A percentile compares a stretch with the other conserved stretches of the same genome.
phyloP scores from a whole-genome alignment of 2,888 invertebrate genomes.

The Eristalis pertinax region DNA sequence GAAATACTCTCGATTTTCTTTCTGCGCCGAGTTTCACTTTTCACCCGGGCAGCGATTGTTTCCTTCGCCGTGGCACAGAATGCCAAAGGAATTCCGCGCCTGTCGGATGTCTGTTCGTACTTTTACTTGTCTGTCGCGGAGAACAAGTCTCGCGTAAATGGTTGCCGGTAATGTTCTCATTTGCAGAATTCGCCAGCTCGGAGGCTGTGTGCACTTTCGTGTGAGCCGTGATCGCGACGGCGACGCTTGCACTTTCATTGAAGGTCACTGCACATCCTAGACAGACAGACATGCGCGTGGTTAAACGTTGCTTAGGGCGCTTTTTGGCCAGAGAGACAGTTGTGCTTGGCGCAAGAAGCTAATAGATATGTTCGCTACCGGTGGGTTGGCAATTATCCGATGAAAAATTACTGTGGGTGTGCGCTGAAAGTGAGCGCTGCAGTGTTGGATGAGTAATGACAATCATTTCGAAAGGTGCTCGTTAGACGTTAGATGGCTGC shows the following conservation, averaged over 20 bases:
- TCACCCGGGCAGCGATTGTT: slow-evolving; percentile 10
- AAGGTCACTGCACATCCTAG: slow-evolving; percentile 57
- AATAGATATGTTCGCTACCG: slow-evolving; percentile 53
- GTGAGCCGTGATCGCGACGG: background rate
- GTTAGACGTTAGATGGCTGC: background rate
- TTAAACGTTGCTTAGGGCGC: slow-evolving; percentile 13
- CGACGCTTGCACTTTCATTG: slow-evolving; percentile 63
- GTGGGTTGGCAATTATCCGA: slow-evolving; percentile 38
- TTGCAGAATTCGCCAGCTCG: slow-evolving; percentile 8
- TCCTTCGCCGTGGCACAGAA: slow-evolving; percentile 42
- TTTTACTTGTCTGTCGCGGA: slow-evolving; percentile 52
- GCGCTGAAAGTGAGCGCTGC: slow-evolving; percentile 33
- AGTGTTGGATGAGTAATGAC: slow-evolving; percentile 42
- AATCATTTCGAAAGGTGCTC: slow-evolving; percentile 41
- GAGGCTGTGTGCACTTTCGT: slow-evolving; percentile 20
- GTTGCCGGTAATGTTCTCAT: slow-evolving; percentile 43
- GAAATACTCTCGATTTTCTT: slow-evolving; percentile 70
- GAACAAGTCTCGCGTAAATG: background rate
- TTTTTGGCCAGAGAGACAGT: slow-evolving; percentile 23
- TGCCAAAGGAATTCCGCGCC: slow-evolving; percentile 14
- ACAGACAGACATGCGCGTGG: slow-evolving; percentile 2
- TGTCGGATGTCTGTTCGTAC: slow-evolving; percentile 18
- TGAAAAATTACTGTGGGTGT: slow-evolving; percentile 53
- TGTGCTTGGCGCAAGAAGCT: slow-evolving; percentile 15
- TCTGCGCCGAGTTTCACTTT: slow-evolving; percentile 60